Percentiles rank a stretch among this genome's conserved stretches.
These are phyloP conservation scores for Steinernema carpocapsae DNA, from an alignment of 2,888 invertebrate genomes.

Conservation along the genomic window DNA sequence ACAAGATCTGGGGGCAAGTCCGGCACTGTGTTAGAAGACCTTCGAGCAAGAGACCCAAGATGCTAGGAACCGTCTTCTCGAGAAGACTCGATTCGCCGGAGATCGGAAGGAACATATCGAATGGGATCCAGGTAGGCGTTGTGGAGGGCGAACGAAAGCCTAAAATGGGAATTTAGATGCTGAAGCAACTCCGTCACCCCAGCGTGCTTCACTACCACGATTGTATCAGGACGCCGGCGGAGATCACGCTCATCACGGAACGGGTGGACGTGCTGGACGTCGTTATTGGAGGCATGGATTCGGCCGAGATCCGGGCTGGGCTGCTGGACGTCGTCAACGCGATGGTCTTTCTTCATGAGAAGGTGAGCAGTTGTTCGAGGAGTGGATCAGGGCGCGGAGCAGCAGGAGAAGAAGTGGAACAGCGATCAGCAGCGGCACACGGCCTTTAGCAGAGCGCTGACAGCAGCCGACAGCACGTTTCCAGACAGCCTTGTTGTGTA, in stretches of 20 bases:
- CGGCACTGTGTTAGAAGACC: conserved; percentile 7
- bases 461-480: no score
- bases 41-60: not conserved
- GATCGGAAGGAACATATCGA: not conserved
- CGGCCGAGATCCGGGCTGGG: conserved; percentile 24
- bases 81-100: not conserved
- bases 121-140: conserved; percentile 1
- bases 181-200: conserved; percentile 31
- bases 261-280: conserved; percentile 20
- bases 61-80: conserved; percentile 8
- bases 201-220: conserved; percentile 24
- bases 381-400: no score
- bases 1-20: conserved; percentile 22
- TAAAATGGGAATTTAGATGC: not conserved
- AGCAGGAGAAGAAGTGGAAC: no score
- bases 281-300: not conserved
- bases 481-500: no score
- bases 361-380: not conserved
- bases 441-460: no score
- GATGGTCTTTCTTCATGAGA: conserved; percentile 29
- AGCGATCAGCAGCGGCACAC: no score
- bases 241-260: conserved; percentile 4
- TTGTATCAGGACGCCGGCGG: not conserved
- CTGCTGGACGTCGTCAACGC: conserved; percentile 17
- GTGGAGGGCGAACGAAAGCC: not conserved